These are phyloP conservation scores for Eucera pruinosa DNA, from an alignment of 2,888 invertebrate genomes.

Conservation along the genomic window DNA sequence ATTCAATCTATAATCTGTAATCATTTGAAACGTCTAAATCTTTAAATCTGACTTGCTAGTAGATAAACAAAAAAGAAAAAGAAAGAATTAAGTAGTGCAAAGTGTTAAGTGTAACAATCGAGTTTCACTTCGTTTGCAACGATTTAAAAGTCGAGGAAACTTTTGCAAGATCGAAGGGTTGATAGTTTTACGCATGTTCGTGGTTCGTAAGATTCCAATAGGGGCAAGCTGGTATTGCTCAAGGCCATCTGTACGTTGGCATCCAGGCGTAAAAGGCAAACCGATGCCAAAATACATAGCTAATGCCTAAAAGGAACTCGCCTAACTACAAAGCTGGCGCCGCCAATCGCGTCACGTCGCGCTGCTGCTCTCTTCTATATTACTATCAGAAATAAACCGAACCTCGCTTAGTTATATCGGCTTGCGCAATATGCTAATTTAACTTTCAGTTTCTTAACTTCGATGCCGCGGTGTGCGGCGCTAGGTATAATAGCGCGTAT, in stretches of 20 bases:
- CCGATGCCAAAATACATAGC: conserved; percentile 52
- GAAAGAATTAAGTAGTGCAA: too few relatives aligned
- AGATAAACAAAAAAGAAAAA: too few relatives aligned
- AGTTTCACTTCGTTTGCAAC: too few relatives aligned
- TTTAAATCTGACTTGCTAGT: too few relatives aligned
- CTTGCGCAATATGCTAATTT: conserved; percentile 55
- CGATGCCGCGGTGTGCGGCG: not conserved
- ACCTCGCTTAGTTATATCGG: conserved; percentile 29
- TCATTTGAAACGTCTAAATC: too few relatives aligned
- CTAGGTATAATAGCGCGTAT: too few relatives aligned
- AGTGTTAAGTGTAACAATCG: too few relatives aligned
- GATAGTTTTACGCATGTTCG: not conserved
- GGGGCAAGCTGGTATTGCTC: conserved; percentile 1
- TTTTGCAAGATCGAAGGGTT: too few relatives aligned
- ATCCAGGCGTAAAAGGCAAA: conserved; percentile 8
- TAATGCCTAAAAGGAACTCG: conserved; percentile 34
- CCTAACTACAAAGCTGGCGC: conserved; percentile 35
- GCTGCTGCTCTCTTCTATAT: too few relatives aligned
- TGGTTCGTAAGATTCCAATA: not conserved
- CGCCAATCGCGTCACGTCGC: conserved; percentile 19
- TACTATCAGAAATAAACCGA: conserved; percentile 49
- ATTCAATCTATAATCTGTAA: too few relatives aligned
- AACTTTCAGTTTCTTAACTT: conserved; percentile 33
- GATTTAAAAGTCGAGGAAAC: too few relatives aligned
- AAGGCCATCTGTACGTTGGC: conserved; percentile 43